A percentile compares a stretch with the other conserved stretches of the same genome.
Conservation (phyloP, 2,797 vertebrate genomes). For the Jordanella pulchra region DNA sequence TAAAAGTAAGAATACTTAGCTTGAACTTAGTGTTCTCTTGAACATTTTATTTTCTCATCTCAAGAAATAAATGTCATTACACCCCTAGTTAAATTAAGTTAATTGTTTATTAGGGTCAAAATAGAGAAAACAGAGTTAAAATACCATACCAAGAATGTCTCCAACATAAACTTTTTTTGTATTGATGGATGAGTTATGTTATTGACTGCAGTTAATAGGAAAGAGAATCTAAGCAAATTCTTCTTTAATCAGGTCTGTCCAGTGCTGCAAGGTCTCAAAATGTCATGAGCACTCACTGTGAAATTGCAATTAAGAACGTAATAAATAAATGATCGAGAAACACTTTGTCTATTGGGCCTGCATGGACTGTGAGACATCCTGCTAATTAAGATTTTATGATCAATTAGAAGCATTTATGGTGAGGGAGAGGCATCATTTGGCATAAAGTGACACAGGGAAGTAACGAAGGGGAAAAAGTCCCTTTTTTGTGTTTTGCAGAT, state of each 20-base stretch:
- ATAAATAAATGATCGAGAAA: constrained; percentile 73
- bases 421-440: constrained; percentile 36
- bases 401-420: constrained; percentile 57
- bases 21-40: background rate
- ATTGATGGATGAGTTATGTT: background rate
- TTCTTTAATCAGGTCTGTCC: constrained; percentile 62
- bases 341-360: constrained; percentile 42
- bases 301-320: constrained; percentile 80
- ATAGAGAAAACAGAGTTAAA: background rate
- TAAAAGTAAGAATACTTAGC: no score
- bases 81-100: no score
- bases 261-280: constrained; percentile 78
- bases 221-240: constrained; percentile 23
- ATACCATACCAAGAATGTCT: background rate
- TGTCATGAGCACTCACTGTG: constrained; percentile 79
- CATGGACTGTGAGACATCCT: constrained; percentile 57
- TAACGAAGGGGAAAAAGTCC: constrained; percentile 18
- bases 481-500: constrained; percentile 7
- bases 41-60: background rate
- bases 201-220: constrained; percentile 17
- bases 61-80: background rate
- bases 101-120: background rate
- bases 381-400: constrained; percentile 79
- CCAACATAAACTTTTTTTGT: background rate
- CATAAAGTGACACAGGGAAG: constrained; percentile 17